phyloP scores from a whole-genome alignment of 2,797 vertebrate genomes.

The Synaphobranchus kaupii region DNA sequence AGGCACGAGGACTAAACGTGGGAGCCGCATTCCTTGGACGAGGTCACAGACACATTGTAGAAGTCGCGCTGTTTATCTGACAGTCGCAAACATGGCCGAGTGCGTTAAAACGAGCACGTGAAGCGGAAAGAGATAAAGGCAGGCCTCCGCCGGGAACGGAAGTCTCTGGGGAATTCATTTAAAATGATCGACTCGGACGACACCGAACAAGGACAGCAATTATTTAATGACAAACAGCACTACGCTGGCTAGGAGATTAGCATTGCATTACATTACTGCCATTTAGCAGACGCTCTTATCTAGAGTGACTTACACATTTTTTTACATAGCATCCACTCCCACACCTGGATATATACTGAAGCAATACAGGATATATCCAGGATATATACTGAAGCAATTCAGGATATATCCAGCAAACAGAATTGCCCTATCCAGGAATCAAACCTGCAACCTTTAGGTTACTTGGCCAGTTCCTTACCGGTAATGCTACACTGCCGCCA shows the following conservation, averaged over 20 bases:
- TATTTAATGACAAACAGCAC: constrained; percentile 60
- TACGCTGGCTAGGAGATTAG: constrained; percentile 47
- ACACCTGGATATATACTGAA: too few relatives aligned
- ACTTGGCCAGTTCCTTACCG: too few relatives aligned
- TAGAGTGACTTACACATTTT: too few relatives aligned
- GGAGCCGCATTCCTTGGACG: not conserved
- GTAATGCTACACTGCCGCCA: too few relatives aligned
- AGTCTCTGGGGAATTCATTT: not conserved
- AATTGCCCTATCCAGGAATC: too few relatives aligned
- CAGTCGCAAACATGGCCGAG: not conserved
- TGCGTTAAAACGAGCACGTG: not conserved
- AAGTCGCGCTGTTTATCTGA: not conserved
- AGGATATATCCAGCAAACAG: too few relatives aligned
- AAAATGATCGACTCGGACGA: constrained; percentile 40
- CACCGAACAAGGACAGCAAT: constrained; percentile 59
- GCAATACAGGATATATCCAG: too few relatives aligned
- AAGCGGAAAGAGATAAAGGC: not conserved
- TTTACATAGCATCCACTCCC: too few relatives aligned
- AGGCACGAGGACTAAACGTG: not conserved
- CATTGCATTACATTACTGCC: too few relatives aligned
- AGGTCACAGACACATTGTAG: not conserved
- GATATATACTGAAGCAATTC: too few relatives aligned
- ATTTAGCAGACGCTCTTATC: too few relatives aligned
- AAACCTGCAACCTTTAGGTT: too few relatives aligned
- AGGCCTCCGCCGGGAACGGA: not conserved